Evolutionary conservation across 2,797 vertebrate genomes (phyloP).

Genomic region (Crax fasciolata): DNA sequence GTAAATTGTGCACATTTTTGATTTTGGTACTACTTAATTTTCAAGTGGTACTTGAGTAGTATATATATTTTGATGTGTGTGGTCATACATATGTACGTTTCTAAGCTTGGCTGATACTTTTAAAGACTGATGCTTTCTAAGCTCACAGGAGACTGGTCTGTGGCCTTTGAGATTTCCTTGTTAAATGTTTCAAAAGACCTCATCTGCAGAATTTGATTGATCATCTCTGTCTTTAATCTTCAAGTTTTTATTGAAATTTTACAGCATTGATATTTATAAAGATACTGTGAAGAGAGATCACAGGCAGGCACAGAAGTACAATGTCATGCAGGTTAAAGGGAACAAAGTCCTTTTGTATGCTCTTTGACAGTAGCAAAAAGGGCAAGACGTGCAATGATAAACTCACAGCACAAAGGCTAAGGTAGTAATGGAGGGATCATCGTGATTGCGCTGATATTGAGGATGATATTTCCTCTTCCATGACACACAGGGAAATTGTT

Average conservation of each 20-base stretch:
- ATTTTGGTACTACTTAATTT: neutral
- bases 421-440: neutral
- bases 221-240: neutral
- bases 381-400: neutral
- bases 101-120: neutral
- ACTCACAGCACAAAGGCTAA: neutral
- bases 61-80: accelerated
- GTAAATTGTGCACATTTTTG: neutral
- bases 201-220: neutral
- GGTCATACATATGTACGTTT: neutral
- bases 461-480: neutral
- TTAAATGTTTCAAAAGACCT: neutral
- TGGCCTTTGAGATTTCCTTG: neutral
- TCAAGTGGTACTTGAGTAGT: neutral
- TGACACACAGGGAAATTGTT: neutral
- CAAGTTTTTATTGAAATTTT: neutral
- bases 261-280: neutral
- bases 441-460: neutral
- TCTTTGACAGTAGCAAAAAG: neutral
- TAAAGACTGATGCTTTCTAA: neutral
- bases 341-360: neutral
- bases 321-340: neutral
- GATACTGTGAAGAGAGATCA: neutral
- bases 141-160: neutral
- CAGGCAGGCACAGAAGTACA: neutral